Evolutionary conservation across 2,888 invertebrate species (phyloP), one percentile per base, ranked within the genome.

Genomic region (Tachystola acroxantha): DNA sequence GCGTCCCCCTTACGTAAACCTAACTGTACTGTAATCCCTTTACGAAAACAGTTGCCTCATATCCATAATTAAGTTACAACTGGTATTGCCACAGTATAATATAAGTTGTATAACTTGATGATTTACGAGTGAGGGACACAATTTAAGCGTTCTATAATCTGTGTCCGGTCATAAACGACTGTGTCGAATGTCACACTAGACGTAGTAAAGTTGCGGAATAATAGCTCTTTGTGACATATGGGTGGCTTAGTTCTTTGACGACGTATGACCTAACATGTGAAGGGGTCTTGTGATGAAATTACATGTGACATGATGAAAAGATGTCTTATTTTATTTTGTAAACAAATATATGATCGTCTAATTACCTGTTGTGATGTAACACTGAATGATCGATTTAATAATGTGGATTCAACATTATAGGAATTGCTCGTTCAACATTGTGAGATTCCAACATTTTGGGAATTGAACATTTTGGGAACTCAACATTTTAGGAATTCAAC

Each of bases 81-180:
- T 10, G 12, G 26, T 24, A n/a, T 26, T 25, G 34, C 12, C 22
- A 22, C 11, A 45, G 43, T 49, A 44, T 46, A 39, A 25, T 16
- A 16, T 16, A 16, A 16, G 16, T 6, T 16, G n/a, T n/a, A n/a
- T n/a, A n/a, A n/a, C n/a, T n/a, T 40, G 41, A 45, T 53, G 57
- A 62, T 62, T 64, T 61, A 64, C 48, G 50, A 49, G 16, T 29
- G 13, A 39, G 46, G 52, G 51, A 48, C 49, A 56, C n/a, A n/a
- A n/a, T 50, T 46, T 45, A 48, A 47, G 46, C 42, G 46, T 38
- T 46, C 38, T 34, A 39, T 42, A 44, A 28, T 41, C 14, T 35
- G 20, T 36, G 40, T 31, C 32, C 33, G 40, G 30, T 41, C 24
- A 34, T 41, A 44, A 40, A 36, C 16, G 9, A 19, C 16, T 25